Percentiles rank a stretch among this genome's conserved stretches.
Evolutionary conservation across 2,797 vertebrate species (phyloP).

Genomic region (Limnodromus scolopaceus): DNA sequence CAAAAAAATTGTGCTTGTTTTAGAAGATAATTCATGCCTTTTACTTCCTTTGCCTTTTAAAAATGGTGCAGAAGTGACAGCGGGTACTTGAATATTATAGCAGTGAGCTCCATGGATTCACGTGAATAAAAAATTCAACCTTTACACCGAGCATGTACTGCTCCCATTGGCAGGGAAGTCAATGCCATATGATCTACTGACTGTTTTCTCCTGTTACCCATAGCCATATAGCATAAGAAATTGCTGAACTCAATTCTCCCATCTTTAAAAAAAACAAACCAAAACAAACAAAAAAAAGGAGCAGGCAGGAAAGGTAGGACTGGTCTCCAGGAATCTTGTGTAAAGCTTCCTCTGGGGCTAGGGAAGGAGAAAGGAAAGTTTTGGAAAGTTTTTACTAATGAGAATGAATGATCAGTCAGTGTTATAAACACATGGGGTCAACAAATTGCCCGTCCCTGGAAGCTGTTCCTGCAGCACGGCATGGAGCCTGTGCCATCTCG

Average conservation of each 20-base stretch:
- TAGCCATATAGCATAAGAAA: not conserved
- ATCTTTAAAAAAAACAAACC: not conserved
- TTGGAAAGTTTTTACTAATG: not conserved
- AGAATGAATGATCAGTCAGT: not conserved
- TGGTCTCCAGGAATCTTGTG: not conserved
- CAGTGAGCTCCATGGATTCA: not conserved
- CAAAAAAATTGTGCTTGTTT: slow-evolving; percentile 1
- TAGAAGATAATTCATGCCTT: slow-evolving; percentile 4
- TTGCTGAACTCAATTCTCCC: not conserved
- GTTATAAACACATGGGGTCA: not conserved
- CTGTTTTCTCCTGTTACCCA: not conserved
- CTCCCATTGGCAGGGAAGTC: not conserved
- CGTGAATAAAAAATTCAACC: not conserved
- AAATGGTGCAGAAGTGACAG: not conserved
- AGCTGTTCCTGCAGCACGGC: not conserved
- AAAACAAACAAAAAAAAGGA: not conserved
- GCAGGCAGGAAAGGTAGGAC: not conserved
- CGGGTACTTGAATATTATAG: not conserved
- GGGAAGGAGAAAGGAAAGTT: not conserved
- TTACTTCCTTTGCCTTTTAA: slow-evolving; percentile 18
- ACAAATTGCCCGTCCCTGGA: not conserved
- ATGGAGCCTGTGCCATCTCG: rapidly evolving
- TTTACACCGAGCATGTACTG: rapidly evolving
- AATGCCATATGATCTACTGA: not conserved
- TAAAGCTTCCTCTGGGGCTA: not conserved